Evolutionary conservation across 2,797 vertebrate genomes (phyloP), one percentile per base, ranked within the genome.

Genomic region (Arremon brunneinucha): DNA sequence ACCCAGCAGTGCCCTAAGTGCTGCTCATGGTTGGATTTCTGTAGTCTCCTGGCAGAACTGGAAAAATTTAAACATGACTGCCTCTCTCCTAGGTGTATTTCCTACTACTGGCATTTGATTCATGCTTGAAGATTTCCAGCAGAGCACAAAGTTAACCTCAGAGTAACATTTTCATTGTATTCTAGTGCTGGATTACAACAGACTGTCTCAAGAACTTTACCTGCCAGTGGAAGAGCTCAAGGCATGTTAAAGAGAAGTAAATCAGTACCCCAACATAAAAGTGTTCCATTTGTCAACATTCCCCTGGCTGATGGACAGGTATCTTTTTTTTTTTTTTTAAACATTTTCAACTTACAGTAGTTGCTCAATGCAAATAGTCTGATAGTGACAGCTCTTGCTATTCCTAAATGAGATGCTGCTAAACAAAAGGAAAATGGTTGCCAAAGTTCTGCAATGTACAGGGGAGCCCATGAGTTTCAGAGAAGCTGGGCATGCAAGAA

Each of bases 221-320:
- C 94, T 35, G 7, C 53, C 16, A 65, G 57, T 8, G 70, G 63
- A 63, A 97, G 71, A 92, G 74, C 10, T 60, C 93, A 55, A 34
- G n/a, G 71, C 57, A 77, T 85, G 59, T 41, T 94, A 52, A 96
- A 83, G 92, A 94, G 96, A 83, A 95, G 94, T 50, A 93, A 95
- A 69, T 93, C 94, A 4, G 53, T 91, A 77, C 89, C 93, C 23
- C 93, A 87, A 13, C 74, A 90, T 44, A 96, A 88, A 76, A 89
- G 71, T 6, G 50, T 97, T 64, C 97, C 97, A 0, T 97, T 97
- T 83, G 96, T 98, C 34, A 98, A 98, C 10, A 98, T 99, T 47
- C 98, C 98, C 18, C 97, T 98, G n/a, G 97, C 97, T 55, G 97
- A 94, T 83, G 99, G 98, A 62, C 97, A 98, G 98, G 98, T 98